Conservation (phyloP, 2,797 vertebrate genomes). For the Myotis myotis region DNA sequence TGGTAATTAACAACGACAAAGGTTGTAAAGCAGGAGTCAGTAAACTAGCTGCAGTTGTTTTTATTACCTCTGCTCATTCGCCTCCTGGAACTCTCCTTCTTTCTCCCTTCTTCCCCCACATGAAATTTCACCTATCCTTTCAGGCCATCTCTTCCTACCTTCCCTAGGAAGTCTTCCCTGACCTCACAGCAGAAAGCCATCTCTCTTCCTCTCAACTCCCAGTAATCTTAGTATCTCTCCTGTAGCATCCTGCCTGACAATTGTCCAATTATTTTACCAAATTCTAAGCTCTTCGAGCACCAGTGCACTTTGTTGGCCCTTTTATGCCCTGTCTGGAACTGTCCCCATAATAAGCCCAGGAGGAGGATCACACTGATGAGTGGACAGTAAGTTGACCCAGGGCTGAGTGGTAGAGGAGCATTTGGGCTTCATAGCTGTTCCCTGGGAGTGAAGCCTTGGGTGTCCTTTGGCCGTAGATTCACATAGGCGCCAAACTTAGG, state of each 20-base stretch:
- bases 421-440: background rate
- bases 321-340: background rate
- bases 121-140: background rate
- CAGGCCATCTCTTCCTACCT: background rate
- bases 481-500: background rate
- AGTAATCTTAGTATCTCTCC: background rate
- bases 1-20: background rate
- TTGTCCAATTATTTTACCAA: background rate
- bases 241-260: background rate
- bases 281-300: background rate
- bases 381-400: background rate
- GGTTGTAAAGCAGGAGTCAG: background rate
- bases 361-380: background rate
- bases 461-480: background rate
- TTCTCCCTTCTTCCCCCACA: accelerated
- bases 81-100: constrained; percentile 24
- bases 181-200: background rate
- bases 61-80: background rate
- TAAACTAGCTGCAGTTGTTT: background rate
- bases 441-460: background rate
- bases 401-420: background rate
- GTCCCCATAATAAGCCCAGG: background rate
- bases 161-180: background rate
- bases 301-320: background rate
- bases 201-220: background rate